These are phyloP conservation scores for Montipora capitata DNA, from an alignment of 92 coral and sea anemone species.

Conservation along the genomic window DNA sequence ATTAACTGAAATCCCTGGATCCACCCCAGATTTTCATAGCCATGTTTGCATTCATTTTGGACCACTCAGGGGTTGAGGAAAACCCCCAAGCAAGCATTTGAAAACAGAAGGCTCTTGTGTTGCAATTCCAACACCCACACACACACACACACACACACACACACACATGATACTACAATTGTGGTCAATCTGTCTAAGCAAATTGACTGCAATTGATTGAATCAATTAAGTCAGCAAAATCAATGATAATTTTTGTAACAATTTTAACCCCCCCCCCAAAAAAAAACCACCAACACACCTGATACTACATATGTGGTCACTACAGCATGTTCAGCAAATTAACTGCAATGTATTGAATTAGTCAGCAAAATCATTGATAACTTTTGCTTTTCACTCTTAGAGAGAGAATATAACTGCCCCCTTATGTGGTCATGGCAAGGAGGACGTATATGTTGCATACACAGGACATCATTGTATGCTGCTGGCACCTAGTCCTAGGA, in stretches of 20 bases:
- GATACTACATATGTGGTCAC: constrained; percentile 4
- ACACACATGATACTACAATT: not conserved
- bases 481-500: constrained; percentile 12
- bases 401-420: constrained; percentile 15
- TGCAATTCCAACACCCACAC: constrained; percentile 12
- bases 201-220: constrained; percentile 14
- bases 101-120: constrained; percentile 13
- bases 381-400: constrained; percentile 7
- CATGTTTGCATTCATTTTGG: constrained; percentile 18
- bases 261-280: constrained; percentile 5
- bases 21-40: constrained; percentile 10
- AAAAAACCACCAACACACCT: not conserved
- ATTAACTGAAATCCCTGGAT: constrained; percentile 19
- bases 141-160: not conserved
- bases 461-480: constrained; percentile 16
- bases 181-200: not conserved
- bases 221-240: constrained; percentile 8
- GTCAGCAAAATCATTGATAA: not conserved
- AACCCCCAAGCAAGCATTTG: constrained; percentile 8
- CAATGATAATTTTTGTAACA: constrained; percentile 7
- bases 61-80: constrained; percentile 15
- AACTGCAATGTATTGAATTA: constrained; percentile 1
- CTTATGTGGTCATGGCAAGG: constrained; percentile 12
- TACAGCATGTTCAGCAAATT: not conserved
- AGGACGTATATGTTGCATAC: not conserved